Evolutionary conservation across 2,113 vertebrate genomes (phyloP).

Genomic region (Seriola dumerili): DNA sequence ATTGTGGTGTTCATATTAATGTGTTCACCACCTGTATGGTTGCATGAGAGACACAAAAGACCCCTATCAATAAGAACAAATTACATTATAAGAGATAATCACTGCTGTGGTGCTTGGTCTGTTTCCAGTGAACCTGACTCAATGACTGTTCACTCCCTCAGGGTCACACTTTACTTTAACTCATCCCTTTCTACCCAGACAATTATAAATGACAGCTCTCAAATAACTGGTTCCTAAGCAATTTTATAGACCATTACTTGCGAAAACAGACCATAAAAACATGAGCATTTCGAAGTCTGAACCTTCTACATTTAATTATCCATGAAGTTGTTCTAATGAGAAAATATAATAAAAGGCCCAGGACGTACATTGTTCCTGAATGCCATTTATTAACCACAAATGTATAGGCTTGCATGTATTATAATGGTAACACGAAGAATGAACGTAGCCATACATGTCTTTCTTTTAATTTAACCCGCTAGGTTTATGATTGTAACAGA

Average conservation of each 20-base stretch:
- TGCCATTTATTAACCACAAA: not conserved
- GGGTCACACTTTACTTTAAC: not conserved
- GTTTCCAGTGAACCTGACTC: slow-evolving; percentile 13
- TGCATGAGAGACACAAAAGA: not conserved
- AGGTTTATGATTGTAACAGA: not conserved
- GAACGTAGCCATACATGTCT: not conserved
- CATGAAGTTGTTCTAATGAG: not conserved
- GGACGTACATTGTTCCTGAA: not conserved
- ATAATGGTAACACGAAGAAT: not conserved
- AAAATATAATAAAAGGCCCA: not conserved
- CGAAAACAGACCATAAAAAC: not conserved
- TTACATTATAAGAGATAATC: not conserved
- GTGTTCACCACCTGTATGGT: not conserved
- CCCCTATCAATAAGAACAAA: not conserved
- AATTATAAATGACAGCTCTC: not conserved
- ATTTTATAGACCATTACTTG: not conserved
- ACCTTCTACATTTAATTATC: not conserved
- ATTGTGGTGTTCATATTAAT: not conserved
- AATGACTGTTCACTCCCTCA: not conserved
- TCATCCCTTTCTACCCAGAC: not conserved
- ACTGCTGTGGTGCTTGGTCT: not conserved
- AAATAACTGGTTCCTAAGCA: not conserved
- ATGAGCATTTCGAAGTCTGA: not conserved
- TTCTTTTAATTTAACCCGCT: not conserved
- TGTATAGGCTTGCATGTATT: not conserved